Base-by-base conservation (phyloP, 1,140 invertebrate genomes). In the Scaptomyza graminum region DNA sequence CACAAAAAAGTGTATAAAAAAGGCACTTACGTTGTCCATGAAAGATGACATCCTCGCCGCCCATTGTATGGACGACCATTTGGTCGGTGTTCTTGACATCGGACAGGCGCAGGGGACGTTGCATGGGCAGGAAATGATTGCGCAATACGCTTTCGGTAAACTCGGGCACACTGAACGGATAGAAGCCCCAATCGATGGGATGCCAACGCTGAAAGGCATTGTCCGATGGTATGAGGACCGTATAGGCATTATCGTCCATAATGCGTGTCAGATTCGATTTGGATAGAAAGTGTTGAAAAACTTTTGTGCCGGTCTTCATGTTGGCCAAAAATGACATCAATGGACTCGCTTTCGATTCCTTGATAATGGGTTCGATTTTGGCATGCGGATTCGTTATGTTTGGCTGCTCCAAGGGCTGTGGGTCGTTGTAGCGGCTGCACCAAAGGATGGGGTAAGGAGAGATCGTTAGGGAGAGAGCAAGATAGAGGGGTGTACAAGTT, bases 141-240 rank as follows among this genome's bases (percentile, higher is more conserved):
- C 93, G 91, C 56, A 95, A 92, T 47, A 94, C 92, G 61, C 92
- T 93, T 78, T 94, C 94, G 7, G 94, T 94, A 76, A 95, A 95
- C 79, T 94, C 94, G 9, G 93, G 93, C 34, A 95, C 94, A 70
- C 93, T 93, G 84, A 95, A 95, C 4, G 94, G 94, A 88, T 95
- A 95, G 90, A 95, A 95, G 37, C 94, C 94, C 94, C 94, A 95
- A 89, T 95, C 94, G 66, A 95, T 95, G 41, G 94, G 94, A 90
- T 94, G 94, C 94, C 94, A 95, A 61, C 93, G 88, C 77, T 94
- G 94, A 83, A 95, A 95, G 52, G 94, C 94, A 74, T 93, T 92
- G 88, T 95, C 94, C 12, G 93, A 93, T 5, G 94, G 94, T 65
- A 95, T 93, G 63, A 95, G 92, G 7, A 94, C 93, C 7, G 94